Evolutionary conservation across 1,140 invertebrate genomes (phyloP), one percentile per base, ranked within the genome.

Genomic region (Thaumetopoea pityocampa): DNA sequence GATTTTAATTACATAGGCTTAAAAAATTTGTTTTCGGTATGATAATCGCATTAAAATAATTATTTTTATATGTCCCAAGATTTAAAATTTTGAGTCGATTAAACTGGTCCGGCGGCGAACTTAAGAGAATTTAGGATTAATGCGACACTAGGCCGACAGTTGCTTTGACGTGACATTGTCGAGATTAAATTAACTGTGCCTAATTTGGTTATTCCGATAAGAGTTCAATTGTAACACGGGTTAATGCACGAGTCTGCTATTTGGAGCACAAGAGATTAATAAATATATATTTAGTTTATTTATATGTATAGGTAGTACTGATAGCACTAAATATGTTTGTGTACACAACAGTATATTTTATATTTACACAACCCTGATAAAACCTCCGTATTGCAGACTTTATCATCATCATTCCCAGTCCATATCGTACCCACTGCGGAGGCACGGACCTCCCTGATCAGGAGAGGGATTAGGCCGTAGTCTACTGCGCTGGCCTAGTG

Each of bases 201-300:
- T 65, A 61, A 72, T 62, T 40, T 47, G 42, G 51, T 73, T 73
- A 73, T 62, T 62, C 63, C 60, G 69, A 77, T 73, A 64, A 34
- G 19, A 36, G 37, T 3, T 11, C 12, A 24, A 7, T 34, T 3
- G 18, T n/a, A n/a, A n/a, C n/a, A n/a, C n/a, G n/a, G n/a, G n/a
- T n/a, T n/a, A n/a, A n/a, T n/a, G n/a, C n/a, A n/a, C n/a, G n/a
- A n/a, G n/a, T n/a, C n/a, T n/a, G n/a, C n/a, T n/a, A n/a, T n/a
- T n/a, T n/a, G n/a, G n/a, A n/a, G n/a, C n/a, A n/a, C n/a, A n/a
- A n/a, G n/a, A n/a, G n/a, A n/a, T n/a, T n/a, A n/a, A n/a, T n/a
- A n/a, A n/a, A 5, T 22, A 24, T 24, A 8, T 9, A 8, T 2
- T 33, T 4, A n/a, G 5, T 34, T 3, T 22, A 14, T 14, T 23